These are phyloP conservation scores for Agrotis segetum DNA, from an alignment of 2,888 invertebrate species.

Conservation along the genomic window DNA sequence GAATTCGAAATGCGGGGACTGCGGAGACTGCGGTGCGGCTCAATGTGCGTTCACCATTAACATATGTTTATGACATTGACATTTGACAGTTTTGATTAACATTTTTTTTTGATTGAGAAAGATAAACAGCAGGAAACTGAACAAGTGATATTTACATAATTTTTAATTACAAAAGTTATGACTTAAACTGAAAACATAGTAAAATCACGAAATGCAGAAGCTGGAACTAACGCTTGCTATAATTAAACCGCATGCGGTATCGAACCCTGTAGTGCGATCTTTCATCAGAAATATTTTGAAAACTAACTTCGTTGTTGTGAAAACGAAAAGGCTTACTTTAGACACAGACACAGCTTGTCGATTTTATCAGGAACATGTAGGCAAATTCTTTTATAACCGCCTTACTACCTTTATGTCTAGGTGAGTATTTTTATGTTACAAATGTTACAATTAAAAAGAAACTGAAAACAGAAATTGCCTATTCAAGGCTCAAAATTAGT, in stretches of 20 bases:
- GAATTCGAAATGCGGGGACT: no score
- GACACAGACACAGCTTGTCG: constrained; percentile 92
- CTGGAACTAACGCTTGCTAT: constrained; percentile 96
- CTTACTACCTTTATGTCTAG: constrained; percentile 95
- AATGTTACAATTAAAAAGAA: not conserved
- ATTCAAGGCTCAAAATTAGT: no score
- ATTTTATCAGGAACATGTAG: constrained; percentile 96
- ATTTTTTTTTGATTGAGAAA: not conserved
- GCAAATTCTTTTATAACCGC: constrained; percentile 96
- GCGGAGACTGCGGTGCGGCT: no score
- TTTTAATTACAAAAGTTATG: constrained; percentile 50
- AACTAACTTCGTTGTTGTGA: constrained; percentile 94
- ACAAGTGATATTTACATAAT: not conserved
- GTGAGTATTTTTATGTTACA: constrained; percentile 78
- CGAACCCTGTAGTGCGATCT: constrained; percentile 93
- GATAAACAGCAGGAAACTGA: constrained; percentile 6
- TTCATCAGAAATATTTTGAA: constrained; percentile 93
- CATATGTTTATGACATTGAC: constrained; percentile 34
- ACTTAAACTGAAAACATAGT: constrained; percentile 52
- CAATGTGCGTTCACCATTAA: no score
- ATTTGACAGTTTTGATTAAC: not conserved
- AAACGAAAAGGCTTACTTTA: constrained; percentile 92
- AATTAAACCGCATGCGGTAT: constrained; percentile 96
- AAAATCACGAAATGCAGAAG: constrained; percentile 77
- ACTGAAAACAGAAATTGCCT: not conserved